Conservation (phyloP, 2,888 invertebrate species). For the Dynastes maya region DNA sequence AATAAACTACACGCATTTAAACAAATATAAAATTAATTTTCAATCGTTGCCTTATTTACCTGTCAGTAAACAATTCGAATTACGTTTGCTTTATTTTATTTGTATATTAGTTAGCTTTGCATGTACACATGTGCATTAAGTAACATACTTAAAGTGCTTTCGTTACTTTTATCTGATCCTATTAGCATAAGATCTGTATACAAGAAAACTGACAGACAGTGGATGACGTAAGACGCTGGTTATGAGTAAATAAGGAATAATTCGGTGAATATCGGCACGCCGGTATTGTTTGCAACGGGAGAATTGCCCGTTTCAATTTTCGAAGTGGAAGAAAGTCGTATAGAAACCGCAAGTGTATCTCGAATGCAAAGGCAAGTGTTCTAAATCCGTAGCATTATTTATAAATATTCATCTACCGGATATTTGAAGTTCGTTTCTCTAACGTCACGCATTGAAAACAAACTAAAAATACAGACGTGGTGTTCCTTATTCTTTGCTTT, state of each 20-base stretch:
- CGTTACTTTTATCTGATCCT: no score
- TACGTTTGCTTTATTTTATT: no score
- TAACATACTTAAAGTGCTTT: no score
- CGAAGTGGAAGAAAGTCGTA: slow-evolving; percentile 32
- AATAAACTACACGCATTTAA: no score
- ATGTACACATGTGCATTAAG: no score
- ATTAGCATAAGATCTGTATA: no score
- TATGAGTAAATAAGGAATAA: background rate
- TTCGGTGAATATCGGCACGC: background rate
- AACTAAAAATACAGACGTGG: slow-evolving; percentile 64
- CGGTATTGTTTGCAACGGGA: background rate
- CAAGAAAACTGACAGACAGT: background rate
- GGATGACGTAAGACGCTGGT: background rate
- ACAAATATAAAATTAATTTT: no score
- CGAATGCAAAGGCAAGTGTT: slow-evolving; percentile 64
- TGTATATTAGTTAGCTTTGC: no score
- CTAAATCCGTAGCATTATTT: slow-evolving; percentile 65
- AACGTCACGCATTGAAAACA: slow-evolving; percentile 67
- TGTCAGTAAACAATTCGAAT: no score
- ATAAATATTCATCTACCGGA: slow-evolving; percentile 67
- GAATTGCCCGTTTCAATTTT: background rate
- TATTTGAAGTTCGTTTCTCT: slow-evolving; percentile 67
- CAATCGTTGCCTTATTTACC: no score
- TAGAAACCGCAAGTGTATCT: slow-evolving; percentile 58
- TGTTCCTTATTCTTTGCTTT: slow-evolving; percentile 54